Evolutionary conservation across 2,888 invertebrate genomes (phyloP).

Genomic region (Seira musarum): DNA sequence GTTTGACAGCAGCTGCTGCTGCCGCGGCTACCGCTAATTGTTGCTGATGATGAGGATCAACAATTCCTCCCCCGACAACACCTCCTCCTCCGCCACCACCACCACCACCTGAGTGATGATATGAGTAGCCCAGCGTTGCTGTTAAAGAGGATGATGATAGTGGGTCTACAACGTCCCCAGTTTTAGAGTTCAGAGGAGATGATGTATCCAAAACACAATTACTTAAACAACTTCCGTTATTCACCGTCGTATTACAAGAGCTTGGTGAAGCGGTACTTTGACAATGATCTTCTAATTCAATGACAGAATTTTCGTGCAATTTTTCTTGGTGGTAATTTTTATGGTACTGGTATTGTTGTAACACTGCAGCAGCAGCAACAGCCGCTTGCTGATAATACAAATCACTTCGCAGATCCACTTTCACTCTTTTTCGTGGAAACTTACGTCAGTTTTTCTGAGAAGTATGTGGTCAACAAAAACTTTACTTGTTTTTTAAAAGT

Average conservation of each 20-base stretch:
- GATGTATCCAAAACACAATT: constrained; percentile 15
- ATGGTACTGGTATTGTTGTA: constrained; percentile 43
- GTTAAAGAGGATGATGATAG: constrained; percentile 20
- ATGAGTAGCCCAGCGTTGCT: constrained; percentile 58
- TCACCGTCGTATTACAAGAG: background rate
- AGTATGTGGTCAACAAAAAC: no score
- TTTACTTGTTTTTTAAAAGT: no score
- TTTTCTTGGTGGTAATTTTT: constrained; percentile 29
- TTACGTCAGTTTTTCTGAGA: no score
- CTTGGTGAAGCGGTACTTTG: background rate
- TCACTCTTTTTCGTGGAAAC: no score
- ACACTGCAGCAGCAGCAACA: constrained; percentile 57
- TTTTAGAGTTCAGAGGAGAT: no score
- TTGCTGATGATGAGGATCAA: constrained; percentile 38
- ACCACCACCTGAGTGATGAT: constrained; percentile 43
- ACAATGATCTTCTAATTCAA: no score
- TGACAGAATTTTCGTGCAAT: background rate
- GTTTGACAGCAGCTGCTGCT: constrained; percentile 49
- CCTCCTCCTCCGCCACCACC: constrained; percentile 43
- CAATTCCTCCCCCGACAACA: constrained; percentile 21
- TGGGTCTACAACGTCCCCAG: no score
- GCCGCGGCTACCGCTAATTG: constrained; percentile 54
- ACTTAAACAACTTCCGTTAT: background rate
- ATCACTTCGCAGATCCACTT: constrained; percentile 58
- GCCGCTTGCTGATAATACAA: constrained; percentile 58